Base-by-base conservation (phyloP, 2,888 invertebrate species). In the Ellobium chinense region DNA sequence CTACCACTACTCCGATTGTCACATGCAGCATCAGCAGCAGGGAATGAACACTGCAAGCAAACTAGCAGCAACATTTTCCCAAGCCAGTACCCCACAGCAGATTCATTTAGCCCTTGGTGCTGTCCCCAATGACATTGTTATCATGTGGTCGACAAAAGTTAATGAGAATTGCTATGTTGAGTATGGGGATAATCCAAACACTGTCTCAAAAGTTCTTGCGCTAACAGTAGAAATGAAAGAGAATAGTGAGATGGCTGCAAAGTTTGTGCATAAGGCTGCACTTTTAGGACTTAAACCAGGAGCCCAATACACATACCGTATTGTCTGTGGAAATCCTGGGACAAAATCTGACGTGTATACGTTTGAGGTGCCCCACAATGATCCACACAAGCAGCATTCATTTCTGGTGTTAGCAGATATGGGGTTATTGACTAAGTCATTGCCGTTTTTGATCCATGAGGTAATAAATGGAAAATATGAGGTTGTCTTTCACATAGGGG, bases 321-420 rank as follows among this genome's bases (percentile, higher is more conserved):
- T 86, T 62, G 84, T 87, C 34, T 86, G 88, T n/a, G 84, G 82
- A 54, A 68, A 62, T 65, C 73, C 77, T 7, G 81, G 84, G 21
- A 82, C 82, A 7, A 72, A 78, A 68, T 90, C 90, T 85, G 86
- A 89, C 2, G 77, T 89, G 21, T 92, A 87, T 74, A 87, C 87
- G 77, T 93, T 93, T 82, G 86, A 80, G 1, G 85, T 91, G 1
- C 89, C 91, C 36, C 82, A 85, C 65, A 84, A 80, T 66, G 86
- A 86, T 9, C 84, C 85, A 2, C 83, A 88, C 27, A 89, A 85
- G 74, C 81, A 83, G 36, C 89, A 91, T 37, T 84, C 85, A 1
- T 89, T 90, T 70, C 89, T 92, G 84, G 85, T 93, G 12, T 89
- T 89, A 81, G 92, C 91, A 14, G 92, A 93, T 79, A 81, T 93